Conservation (phyloP, 2,888 invertebrate species). For the Drosophila lacicola region DNA sequence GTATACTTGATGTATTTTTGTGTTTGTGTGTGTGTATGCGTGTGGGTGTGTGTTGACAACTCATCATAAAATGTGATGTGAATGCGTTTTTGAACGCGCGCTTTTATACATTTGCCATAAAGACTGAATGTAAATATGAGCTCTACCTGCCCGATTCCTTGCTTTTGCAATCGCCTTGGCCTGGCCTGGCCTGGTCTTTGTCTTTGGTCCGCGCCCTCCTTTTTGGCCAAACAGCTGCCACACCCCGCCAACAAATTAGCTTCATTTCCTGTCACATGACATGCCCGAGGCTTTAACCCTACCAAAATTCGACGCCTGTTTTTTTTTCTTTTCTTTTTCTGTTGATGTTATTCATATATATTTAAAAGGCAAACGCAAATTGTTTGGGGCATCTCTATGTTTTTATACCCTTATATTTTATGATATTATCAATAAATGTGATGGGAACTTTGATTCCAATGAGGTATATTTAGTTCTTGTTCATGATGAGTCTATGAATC, state of each 20-base stretch:
- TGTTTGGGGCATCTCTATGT: slow-evolving; percentile 10
- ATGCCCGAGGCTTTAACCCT: slow-evolving; percentile 65
- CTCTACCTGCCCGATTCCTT: slow-evolving; percentile 31
- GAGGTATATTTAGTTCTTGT: too few relatives aligned
- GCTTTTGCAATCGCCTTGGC: slow-evolving; percentile 21
- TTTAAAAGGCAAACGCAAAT: slow-evolving; percentile 27
- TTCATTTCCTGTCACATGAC: slow-evolving; percentile 79
- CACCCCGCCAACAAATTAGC: slow-evolving; percentile 77
- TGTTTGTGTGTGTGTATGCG: slow-evolving; percentile 26
- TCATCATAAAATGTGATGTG: slow-evolving; percentile 68
- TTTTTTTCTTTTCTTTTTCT: slow-evolving; percentile 21
- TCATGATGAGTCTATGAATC: too few relatives aligned
- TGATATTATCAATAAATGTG: too few relatives aligned
- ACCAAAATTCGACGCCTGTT: slow-evolving; percentile 48
- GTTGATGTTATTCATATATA: slow-evolving; percentile 41
- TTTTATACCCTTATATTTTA: slow-evolving; percentile 6
- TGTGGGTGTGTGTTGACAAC: slow-evolving; percentile 36
- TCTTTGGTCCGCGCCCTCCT: slow-evolving; percentile 12
- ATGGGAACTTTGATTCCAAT: background rate
- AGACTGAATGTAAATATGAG: slow-evolving; percentile 34
- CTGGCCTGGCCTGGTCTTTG: slow-evolving; percentile 27
- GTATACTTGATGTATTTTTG: slow-evolving; percentile 25
- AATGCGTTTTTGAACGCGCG: slow-evolving; percentile 38
- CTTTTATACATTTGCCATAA: slow-evolving; percentile 45
- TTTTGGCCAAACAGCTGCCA: slow-evolving; percentile 52